These are phyloP conservation scores for Drosophila parvula DNA, from an alignment of 1,140 invertebrate genomes.

Conservation along the genomic window DNA sequence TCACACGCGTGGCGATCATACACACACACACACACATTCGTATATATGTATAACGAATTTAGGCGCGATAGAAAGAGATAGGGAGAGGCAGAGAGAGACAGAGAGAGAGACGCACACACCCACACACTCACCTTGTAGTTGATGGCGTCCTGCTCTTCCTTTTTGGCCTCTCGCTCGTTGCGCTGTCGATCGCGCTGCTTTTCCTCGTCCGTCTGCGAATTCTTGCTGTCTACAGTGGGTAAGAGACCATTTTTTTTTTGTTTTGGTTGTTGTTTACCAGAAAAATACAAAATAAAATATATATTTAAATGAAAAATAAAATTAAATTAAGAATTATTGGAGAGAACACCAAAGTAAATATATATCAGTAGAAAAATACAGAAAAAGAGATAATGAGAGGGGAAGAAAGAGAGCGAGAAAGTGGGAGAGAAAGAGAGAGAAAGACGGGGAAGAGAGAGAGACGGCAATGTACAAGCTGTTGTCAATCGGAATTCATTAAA, in stretches of 20 bases:
- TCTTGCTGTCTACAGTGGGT: constrained; percentile 76
- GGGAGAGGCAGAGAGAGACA: constrained; percentile 38
- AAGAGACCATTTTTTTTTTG: not conserved
- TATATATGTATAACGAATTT: constrained; percentile 36
- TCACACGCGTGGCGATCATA: constrained; percentile 30
- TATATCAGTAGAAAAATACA: constrained; percentile 14
- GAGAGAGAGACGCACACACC: constrained; percentile 51
- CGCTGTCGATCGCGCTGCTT: constrained; percentile 84
- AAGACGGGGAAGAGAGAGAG: constrained; percentile 24
- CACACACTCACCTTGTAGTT: constrained; percentile 83
- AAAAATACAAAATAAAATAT: constrained; percentile 5
- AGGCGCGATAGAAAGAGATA: constrained; percentile 42
- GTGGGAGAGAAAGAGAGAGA: constrained; percentile 12
- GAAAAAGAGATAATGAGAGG: not conserved
- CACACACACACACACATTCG: constrained; percentile 36
- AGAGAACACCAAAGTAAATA: not conserved
- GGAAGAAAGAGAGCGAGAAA: constrained; percentile 11
- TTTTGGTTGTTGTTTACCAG: not conserved
- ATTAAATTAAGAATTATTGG: constrained; percentile 13
- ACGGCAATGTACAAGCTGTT: constrained; percentile 35
- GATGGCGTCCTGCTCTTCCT: constrained; percentile 83
- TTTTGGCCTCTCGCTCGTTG: constrained; percentile 83
- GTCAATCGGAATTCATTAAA: constrained; percentile 32
- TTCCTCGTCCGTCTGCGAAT: constrained; percentile 84
- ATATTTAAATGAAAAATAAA: not conserved